A percentile compares a stretch with the other conserved stretches of the same genome.
Evolutionary conservation across 2,113 vertebrate genomes (phyloP).

Genomic region (Heliornis fulica): DNA sequence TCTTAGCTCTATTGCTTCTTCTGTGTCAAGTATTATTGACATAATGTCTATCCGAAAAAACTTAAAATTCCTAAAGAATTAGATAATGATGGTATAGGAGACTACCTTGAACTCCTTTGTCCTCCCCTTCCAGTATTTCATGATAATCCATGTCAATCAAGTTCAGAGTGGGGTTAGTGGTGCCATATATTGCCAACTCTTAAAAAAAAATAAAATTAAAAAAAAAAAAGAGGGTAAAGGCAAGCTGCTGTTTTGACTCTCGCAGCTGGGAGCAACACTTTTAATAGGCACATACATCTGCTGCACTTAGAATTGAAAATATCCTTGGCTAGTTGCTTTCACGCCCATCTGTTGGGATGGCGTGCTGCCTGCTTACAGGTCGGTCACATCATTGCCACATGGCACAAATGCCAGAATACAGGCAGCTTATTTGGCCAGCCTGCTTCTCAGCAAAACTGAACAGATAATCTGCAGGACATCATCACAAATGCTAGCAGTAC

Average conservation of each 20-base stretch:
- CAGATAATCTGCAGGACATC: neutral
- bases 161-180: neutral
- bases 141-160: neutral
- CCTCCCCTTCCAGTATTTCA: neutral
- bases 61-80: neutral
- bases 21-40: neutral
- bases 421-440: neutral
- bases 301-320: neutral
- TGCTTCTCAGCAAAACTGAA: neutral
- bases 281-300: constrained; percentile 47
- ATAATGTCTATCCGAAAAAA: neutral
- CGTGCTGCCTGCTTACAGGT: constrained; percentile 31
- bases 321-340: neutral
- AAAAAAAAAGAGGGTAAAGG: constrained; percentile 6
- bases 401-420: neutral
- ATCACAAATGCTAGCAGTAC: neutral
- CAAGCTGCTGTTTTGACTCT: constrained; percentile 55
- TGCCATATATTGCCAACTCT: neutral
- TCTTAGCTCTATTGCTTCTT: neutral
- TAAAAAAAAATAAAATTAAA: too few relatives aligned
- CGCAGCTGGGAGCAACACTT: constrained; percentile 21
- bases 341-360: constrained; percentile 64
- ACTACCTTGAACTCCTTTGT: neutral
- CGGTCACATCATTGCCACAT: constrained; percentile 42
- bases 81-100: neutral